phyloP scores from a whole-genome alignment of 1,140 invertebrate species.

The Venturia canescens region DNA sequence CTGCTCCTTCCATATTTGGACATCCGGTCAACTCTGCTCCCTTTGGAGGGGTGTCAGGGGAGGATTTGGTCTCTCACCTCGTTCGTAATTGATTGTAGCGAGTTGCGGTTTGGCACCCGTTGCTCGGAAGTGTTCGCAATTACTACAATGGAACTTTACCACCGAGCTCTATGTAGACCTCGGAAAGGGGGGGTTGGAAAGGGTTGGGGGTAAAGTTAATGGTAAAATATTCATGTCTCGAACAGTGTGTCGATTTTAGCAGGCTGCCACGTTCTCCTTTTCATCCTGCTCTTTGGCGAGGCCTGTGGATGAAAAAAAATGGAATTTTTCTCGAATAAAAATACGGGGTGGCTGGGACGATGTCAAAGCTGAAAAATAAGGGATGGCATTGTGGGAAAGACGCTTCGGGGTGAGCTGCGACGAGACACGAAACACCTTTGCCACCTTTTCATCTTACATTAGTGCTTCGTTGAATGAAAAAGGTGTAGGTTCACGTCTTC shows the following conservation, averaged over 20 bases:
- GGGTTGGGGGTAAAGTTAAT: slow-evolving; percentile 67
- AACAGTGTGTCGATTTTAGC: slow-evolving; percentile 51
- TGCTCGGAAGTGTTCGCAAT: slow-evolving; percentile 72
- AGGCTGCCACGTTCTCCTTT: slow-evolving; percentile 21
- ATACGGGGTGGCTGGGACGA: too few species aligned
- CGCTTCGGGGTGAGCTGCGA: too few species aligned
- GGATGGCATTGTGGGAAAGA: too few species aligned
- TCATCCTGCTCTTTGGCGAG: too few species aligned
- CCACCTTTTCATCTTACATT: too few species aligned
- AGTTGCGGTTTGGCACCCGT: slow-evolving; percentile 72
- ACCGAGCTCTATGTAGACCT: background rate
- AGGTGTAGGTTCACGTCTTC: too few species aligned
- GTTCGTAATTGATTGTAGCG: slow-evolving; percentile 54
- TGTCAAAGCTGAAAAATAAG: too few species aligned
- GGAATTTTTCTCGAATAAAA: too few species aligned
- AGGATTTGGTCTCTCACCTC: background rate
- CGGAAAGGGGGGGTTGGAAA: background rate
- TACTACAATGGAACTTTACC: slow-evolving; percentile 69
- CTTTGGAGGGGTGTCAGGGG: background rate
- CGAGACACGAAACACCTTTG: too few species aligned
- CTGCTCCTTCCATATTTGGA: slow-evolving; percentile 18
- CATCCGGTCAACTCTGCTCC: slow-evolving; percentile 3
- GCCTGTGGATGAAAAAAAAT: too few species aligned
- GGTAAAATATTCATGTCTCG: slow-evolving; percentile 73
- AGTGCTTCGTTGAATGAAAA: too few species aligned